phyloP scores from a whole-genome alignment of 1,140 invertebrate species.

The Bombus huntii region DNA sequence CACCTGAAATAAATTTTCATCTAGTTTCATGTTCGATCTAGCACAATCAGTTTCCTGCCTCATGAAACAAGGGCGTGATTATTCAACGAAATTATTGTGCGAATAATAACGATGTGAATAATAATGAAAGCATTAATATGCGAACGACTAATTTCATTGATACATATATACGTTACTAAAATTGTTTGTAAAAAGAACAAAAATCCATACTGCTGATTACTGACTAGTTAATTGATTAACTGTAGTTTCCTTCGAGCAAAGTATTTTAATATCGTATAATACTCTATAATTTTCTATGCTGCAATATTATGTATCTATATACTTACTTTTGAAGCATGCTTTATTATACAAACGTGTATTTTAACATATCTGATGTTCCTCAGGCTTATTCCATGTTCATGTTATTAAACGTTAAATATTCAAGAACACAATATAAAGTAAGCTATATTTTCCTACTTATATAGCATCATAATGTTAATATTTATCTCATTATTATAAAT shows the following conservation, averaged over 20 bases:
- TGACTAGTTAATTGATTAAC: neutral
- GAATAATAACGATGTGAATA: slow-evolving; percentile 18
- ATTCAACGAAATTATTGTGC: neutral
- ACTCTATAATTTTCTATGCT: no score
- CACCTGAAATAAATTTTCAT: neutral
- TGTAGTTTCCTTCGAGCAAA: neutral
- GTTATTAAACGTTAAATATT: no score
- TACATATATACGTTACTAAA: neutral
- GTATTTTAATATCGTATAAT: neutral
- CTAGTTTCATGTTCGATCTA: neutral
- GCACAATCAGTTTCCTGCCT: neutral
- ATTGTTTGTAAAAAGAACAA: neutral
- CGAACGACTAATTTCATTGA: neutral
- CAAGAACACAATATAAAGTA: no score
- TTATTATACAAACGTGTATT: neutral
- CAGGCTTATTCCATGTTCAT: neutral
- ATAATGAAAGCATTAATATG: slow-evolving; percentile 25
- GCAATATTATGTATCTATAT: neutral
- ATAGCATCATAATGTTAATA: neutral
- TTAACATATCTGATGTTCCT: neutral
- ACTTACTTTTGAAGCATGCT: no score
- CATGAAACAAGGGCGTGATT: slow-evolving; percentile 5
- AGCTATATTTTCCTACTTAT: no score
- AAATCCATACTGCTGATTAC: neutral
- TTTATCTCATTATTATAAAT: neutral